Conservation (phyloP, 2,797 vertebrate species). For the Florisuga fusca region DNA sequence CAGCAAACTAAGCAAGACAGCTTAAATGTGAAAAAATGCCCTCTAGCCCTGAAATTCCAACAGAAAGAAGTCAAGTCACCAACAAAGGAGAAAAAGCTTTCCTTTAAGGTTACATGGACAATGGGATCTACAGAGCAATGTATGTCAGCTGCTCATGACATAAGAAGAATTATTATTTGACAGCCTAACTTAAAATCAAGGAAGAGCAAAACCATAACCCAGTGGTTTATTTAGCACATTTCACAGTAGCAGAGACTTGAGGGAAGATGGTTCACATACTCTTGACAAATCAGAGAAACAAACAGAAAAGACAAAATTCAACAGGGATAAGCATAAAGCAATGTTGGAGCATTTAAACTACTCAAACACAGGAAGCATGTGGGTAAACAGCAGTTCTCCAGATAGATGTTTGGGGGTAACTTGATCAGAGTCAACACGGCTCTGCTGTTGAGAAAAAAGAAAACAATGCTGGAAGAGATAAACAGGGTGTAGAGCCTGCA, state of each 20-base stretch:
- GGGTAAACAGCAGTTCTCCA: not conserved
- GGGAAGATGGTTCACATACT: not conserved
- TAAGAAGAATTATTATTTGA: slow-evolving; percentile 5
- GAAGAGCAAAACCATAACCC: not conserved
- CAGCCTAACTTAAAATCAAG: not conserved
- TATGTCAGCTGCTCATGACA: not conserved
- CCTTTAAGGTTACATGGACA: slow-evolving; percentile 31
- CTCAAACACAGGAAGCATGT: not conserved
- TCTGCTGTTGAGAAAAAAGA: not conserved
- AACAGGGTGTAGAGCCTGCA: not conserved
- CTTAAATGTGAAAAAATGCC: slow-evolving; percentile 36
- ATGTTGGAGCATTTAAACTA: not conserved
- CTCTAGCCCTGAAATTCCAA: slow-evolving; percentile 39
- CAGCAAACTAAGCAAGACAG: slow-evolving; percentile 12
- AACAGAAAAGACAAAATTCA: slow-evolving; percentile 11
- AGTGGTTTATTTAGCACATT: not conserved
- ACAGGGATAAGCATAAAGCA: not conserved
- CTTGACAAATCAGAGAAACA: not conserved
- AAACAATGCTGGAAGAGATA: not conserved
- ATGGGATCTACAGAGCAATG: not conserved
- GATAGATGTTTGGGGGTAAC: not conserved
- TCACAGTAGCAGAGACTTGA: not conserved
- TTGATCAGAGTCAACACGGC: not conserved
- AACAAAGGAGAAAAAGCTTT: slow-evolving; percentile 28
- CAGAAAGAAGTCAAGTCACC: slow-evolving; percentile 45